These are phyloP conservation scores for Polyommatus icarus DNA, from an alignment of 2,888 invertebrate species.

Conservation along the genomic window DNA sequence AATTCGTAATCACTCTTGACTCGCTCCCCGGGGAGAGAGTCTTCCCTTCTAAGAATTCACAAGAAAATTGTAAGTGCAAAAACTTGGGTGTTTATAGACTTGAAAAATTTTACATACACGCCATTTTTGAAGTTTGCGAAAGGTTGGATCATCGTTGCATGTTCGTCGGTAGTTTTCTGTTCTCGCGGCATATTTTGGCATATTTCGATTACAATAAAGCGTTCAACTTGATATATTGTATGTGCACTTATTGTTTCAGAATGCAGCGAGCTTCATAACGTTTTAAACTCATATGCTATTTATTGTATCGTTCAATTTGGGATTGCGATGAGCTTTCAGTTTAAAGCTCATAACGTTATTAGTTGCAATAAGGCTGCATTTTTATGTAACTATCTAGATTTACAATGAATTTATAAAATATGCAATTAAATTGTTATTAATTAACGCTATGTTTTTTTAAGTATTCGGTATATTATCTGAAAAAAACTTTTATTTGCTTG, in stretches of 20 bases:
- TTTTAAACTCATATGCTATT: constrained; percentile 26
- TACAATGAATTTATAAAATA: too few species aligned
- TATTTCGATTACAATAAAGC: constrained; percentile 81
- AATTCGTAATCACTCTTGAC: constrained; percentile 81
- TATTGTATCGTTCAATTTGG: constrained; percentile 19
- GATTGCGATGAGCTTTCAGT: not conserved
- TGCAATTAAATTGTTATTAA: not conserved
- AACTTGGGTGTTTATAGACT: constrained; percentile 58
- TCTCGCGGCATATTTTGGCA: constrained; percentile 79
- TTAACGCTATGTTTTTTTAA: too few species aligned
- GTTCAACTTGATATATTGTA: constrained; percentile 75
- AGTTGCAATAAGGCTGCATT: not conserved
- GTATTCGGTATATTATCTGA: too few species aligned
- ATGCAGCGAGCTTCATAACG: constrained; percentile 38
- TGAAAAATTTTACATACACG: constrained; percentile 71
- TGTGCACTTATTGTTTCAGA: constrained; percentile 65
- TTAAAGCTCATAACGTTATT: not conserved
- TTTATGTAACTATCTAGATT: not conserved
- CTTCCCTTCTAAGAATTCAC: constrained; percentile 57
- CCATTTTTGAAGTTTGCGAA: constrained; percentile 70
- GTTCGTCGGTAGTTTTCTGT: constrained; percentile 75
- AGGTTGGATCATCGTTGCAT: constrained; percentile 73
- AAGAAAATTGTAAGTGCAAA: constrained; percentile 42
- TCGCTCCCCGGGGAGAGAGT: constrained; percentile 67
- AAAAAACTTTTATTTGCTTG: too few species aligned